Percentiles rank a stretch among this genome's conserved stretches.
Evolutionary conservation across 2,888 invertebrate species (phyloP).

Genomic region (Callyntrura guangdongensis): DNA sequence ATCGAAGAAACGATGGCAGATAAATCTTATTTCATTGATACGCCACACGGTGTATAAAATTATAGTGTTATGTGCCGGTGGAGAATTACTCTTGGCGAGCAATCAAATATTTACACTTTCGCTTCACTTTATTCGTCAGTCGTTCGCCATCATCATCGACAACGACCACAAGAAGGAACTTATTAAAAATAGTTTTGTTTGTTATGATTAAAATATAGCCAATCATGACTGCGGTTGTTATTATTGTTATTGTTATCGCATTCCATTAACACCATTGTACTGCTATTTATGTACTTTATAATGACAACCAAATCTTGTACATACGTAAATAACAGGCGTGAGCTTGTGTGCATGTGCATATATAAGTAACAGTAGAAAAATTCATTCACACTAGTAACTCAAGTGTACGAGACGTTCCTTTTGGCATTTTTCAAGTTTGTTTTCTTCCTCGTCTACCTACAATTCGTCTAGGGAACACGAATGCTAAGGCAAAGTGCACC

Average conservation of each 20-base stretch:
- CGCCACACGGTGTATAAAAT: neutral
- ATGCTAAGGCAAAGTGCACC: neutral
- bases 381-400: constrained; percentile 1
- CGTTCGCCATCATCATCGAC: neutral
- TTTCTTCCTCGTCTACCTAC: constrained; percentile 37
- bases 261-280: neutral
- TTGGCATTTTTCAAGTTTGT: neutral
- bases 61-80: neutral
- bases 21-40: neutral
- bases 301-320: neutral
- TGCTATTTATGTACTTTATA: neutral
- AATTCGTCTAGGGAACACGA: neutral
- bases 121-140: constrained; percentile 6
- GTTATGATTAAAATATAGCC: neutral
- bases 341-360: too few species aligned
- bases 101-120: constrained; percentile 35
- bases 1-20: neutral
- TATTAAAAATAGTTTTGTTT: neutral
- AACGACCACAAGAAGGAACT: neutral
- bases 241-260: neutral
- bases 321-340: neutral
- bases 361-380: neutral
- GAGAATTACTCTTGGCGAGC: neutral
- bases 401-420: neutral
- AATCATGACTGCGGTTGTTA: constrained; percentile 18